Conservation (phyloP, 2,888 invertebrate species). For the Xylophagus ater region DNA sequence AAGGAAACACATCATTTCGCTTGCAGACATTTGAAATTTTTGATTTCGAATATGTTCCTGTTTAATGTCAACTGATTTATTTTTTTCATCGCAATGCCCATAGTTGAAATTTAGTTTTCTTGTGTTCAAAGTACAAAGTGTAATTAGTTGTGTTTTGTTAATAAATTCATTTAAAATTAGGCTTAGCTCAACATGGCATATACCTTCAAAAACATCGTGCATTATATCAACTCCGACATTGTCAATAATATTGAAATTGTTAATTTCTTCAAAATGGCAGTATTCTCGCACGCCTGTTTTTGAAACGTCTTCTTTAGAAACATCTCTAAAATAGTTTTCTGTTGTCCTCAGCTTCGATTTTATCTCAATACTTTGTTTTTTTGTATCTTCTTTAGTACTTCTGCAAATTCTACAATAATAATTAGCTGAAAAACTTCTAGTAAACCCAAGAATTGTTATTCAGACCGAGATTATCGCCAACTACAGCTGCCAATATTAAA, state of each 20-base stretch:
- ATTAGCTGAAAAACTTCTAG: slow-evolving; percentile 4
- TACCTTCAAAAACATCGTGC: slow-evolving; percentile 18
- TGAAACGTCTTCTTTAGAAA: slow-evolving; percentile 1
- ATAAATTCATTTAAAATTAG: slow-evolving; percentile 13
- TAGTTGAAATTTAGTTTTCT: slow-evolving; percentile 11
- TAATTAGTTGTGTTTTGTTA: slow-evolving; percentile 10
- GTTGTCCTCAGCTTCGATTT: slow-evolving; percentile 1
- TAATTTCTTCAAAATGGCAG: slow-evolving; percentile 3
- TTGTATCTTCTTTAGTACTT: slow-evolving; percentile 1
- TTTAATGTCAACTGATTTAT: slow-evolving; percentile 3
- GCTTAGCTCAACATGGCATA: slow-evolving; percentile 12
- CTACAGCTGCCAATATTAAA: slow-evolving; percentile 2
- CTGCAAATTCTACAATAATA: slow-evolving; percentile 8
- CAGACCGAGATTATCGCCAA: slow-evolving; percentile 8
- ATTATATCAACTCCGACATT: slow-evolving; percentile 15
- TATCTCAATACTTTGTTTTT: background rate
- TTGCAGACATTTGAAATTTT: slow-evolving; percentile 12
- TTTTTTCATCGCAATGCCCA: slow-evolving; percentile 5
- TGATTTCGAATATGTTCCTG: slow-evolving; percentile 10
- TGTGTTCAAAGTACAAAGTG: slow-evolving; percentile 8
- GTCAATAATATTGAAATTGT: slow-evolving; percentile 24
- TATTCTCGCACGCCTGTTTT: slow-evolving; percentile 5
- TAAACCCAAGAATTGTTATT: slow-evolving; percentile 2
- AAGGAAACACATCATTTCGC: slow-evolving; percentile 14
- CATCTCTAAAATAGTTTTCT: slow-evolving; percentile 7